Conservation (phyloP, 1,140 invertebrate genomes). For the Drosophila carrolli region DNA sequence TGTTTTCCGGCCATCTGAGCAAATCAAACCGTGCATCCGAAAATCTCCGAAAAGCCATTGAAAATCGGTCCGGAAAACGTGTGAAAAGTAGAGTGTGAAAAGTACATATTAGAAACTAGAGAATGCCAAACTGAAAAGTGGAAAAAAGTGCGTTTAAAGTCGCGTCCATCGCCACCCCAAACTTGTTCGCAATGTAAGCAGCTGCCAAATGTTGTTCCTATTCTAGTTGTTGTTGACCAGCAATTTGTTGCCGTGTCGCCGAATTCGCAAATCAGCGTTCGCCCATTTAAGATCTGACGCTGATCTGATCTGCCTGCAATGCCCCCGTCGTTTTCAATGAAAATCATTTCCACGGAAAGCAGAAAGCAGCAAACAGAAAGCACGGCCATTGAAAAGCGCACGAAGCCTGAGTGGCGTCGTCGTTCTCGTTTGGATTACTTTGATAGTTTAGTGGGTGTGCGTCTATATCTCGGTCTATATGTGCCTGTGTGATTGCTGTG, state of each 20-base stretch:
- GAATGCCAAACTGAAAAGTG: constrained; percentile 17
- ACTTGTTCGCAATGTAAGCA: constrained; percentile 43
- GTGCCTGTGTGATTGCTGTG: constrained; percentile 15
- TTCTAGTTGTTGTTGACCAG: constrained; percentile 38
- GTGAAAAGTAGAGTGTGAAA: not conserved
- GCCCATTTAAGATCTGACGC: constrained; percentile 26
- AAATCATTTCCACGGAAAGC: constrained; percentile 47
- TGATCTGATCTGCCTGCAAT: constrained; percentile 23
- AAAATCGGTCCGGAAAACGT: not conserved
- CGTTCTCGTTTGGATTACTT: constrained; percentile 66
- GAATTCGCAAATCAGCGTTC: not conserved
- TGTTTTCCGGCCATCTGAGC: constrained; percentile 31
- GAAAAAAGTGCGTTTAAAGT: constrained; percentile 19
- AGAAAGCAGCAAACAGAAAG: too few relatives aligned
- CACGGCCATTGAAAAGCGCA: constrained; percentile 42
- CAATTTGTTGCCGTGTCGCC: constrained; percentile 57
- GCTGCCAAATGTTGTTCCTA: constrained; percentile 16
- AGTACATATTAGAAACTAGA: constrained; percentile 1
- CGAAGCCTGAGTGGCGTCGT: constrained; percentile 26
- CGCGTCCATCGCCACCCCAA: constrained; percentile 7
- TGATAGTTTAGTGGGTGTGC: constrained; percentile 21
- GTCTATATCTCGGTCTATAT: constrained; percentile 23
- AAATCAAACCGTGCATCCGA: constrained; percentile 8
- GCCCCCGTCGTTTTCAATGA: constrained; percentile 36
- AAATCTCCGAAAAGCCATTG: not conserved